A percentile compares a stretch with the other conserved stretches of the same genome.
Evolutionary conservation across 2,797 vertebrate species (phyloP).

Genomic region (Decapterus maruadsi): DNA sequence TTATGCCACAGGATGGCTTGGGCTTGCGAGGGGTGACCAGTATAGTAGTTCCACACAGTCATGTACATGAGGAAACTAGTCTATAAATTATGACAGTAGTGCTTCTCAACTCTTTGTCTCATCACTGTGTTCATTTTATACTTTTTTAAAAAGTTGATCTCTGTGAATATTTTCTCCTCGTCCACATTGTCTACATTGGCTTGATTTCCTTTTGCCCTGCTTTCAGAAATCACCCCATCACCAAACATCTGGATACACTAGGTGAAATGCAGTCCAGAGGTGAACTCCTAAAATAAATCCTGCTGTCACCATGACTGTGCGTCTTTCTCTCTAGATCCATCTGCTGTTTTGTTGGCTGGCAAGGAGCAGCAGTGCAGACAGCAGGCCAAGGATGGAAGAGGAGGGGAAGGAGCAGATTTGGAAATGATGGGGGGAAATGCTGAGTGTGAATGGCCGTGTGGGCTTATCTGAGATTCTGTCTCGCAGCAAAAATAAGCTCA

Average conservation of each 20-base stretch:
- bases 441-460: not conserved
- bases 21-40: slow-evolving; percentile 12
- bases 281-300: slow-evolving; percentile 62
- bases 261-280: slow-evolving; percentile 36
- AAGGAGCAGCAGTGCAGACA: not conserved
- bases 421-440: not conserved
- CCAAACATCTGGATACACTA: not conserved
- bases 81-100: not conserved
- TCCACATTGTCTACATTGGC: not conserved
- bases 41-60: slow-evolving; percentile 10
- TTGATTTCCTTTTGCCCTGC: not conserved
- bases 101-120: slow-evolving; percentile 16
- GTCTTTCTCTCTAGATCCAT: slow-evolving; percentile 26
- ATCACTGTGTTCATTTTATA: slow-evolving; percentile 31
- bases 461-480: slow-evolving; percentile 41
- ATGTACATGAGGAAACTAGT: not conserved
- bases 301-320: slow-evolving; percentile 40
- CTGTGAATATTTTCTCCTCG: slow-evolving; percentile 9
- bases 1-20: slow-evolving; percentile 23
- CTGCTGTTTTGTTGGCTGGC: slow-evolving; percentile 25
- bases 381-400: not conserved
- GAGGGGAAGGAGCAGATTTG: slow-evolving; percentile 29
- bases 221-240: slow-evolving; percentile 2
- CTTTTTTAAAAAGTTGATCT: slow-evolving; percentile 4
- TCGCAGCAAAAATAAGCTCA: slow-evolving; percentile 22